Conservation (phyloP, 2,888 invertebrate genomes). For the Pantelozetes paolii region DNA sequence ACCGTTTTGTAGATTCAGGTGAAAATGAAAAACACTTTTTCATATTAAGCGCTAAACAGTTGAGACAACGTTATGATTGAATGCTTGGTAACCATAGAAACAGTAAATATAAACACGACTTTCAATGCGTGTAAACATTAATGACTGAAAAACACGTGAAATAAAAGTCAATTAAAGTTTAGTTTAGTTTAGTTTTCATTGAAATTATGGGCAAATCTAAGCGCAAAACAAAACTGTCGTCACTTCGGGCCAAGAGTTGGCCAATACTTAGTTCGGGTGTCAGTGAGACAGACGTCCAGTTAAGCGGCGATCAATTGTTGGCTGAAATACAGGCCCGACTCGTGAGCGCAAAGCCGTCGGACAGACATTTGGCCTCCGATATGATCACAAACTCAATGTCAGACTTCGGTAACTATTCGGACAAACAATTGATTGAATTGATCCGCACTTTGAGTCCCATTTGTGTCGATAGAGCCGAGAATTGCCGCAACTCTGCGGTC, state of each 20-base stretch:
- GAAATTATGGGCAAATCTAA: background rate
- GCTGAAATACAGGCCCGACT: constrained; percentile 9
- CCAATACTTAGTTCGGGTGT: background rate
- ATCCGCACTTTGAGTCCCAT: constrained; percentile 7
- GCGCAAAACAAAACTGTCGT: background rate
- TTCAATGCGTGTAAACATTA: too few species aligned
- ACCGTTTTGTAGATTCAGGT: too few species aligned
- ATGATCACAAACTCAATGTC: constrained; percentile 23
- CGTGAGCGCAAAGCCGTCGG: constrained; percentile 14
- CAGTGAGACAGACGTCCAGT: background rate
- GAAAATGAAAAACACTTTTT: too few species aligned
- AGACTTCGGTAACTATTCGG: background rate
- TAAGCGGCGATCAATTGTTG: background rate
- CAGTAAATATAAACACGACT: too few species aligned
- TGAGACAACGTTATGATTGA: too few species aligned
- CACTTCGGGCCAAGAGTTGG: background rate
- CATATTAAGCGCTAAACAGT: too few species aligned
- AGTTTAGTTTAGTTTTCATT: too few species aligned
- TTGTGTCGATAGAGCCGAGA: constrained; percentile 32
- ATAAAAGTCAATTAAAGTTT: too few species aligned
- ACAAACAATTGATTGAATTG: constrained; percentile 5
- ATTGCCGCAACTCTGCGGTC: constrained; percentile 29
- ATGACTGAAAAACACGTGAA: too few species aligned
- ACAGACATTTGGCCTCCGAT: constrained; percentile 35
- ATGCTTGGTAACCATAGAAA: too few species aligned